Conservation (phyloP, 2,113 vertebrate genomes). For the Halcyon senegalensis region DNA sequence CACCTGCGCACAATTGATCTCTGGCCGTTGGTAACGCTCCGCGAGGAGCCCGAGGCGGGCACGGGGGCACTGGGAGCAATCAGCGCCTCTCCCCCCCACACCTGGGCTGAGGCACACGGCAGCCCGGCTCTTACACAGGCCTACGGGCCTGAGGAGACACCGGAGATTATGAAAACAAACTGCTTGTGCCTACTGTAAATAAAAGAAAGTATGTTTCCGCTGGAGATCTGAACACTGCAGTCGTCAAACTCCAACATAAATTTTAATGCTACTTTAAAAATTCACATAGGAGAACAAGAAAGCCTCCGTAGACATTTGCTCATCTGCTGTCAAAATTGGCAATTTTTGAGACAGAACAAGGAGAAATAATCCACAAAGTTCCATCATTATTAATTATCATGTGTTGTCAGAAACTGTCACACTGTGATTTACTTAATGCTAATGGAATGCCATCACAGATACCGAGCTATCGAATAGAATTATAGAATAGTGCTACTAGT, state of each 20-base stretch:
- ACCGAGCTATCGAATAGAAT: not conserved
- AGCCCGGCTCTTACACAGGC: no score
- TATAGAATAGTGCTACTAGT: not conserved
- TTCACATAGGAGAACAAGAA: not conserved
- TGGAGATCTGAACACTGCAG: not conserved
- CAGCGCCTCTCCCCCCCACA: no score
- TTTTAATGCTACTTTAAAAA: not conserved
- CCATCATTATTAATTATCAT: not conserved
- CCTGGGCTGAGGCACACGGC: no score
- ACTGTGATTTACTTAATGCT: not conserved
- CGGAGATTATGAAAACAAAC: not conserved
- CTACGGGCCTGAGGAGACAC: not conserved
- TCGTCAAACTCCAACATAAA: not conserved
- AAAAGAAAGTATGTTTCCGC: not conserved
- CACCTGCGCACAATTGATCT: no score
- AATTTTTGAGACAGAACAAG: not conserved
- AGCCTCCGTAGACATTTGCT: not conserved
- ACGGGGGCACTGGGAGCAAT: no score
- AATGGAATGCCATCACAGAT: not conserved
- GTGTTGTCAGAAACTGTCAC: not conserved
- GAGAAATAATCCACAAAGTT: constrained; percentile 6
- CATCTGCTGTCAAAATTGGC: not conserved
- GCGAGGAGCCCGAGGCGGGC: no score
- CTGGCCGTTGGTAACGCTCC: no score
- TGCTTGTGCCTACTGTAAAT: not conserved